Conservation (phyloP, 2,797 vertebrate genomes). For the Sardinella longiceps region DNA sequence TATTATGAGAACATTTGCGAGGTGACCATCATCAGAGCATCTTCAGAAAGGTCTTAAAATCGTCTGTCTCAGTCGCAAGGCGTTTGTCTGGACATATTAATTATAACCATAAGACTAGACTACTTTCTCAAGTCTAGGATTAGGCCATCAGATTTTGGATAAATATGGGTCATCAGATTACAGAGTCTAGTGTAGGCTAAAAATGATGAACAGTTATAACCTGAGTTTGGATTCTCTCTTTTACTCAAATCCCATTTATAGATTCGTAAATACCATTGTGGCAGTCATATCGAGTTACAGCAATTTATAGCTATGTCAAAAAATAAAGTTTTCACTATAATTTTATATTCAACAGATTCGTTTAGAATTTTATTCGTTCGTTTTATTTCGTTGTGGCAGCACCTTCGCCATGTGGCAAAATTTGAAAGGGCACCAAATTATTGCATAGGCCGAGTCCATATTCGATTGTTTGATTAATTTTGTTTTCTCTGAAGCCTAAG, state of each 20-base stretch:
- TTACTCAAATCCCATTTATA: too few species aligned
- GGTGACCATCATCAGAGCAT: background rate
- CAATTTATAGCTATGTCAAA: background rate
- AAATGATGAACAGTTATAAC: background rate
- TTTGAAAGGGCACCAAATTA: background rate
- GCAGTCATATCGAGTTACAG: background rate
- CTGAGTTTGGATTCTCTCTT: background rate
- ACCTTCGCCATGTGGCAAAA: background rate
- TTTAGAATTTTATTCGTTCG: background rate
- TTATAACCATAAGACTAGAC: background rate
- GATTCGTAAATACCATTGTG: background rate
- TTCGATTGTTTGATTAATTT: background rate
- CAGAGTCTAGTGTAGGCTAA: background rate
- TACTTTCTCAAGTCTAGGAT: background rate
- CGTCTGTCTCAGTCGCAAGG: constrained; percentile 64
- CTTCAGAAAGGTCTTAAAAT: constrained; percentile 35
- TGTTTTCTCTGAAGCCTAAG: background rate
- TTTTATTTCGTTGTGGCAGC: background rate
- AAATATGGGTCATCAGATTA: constrained; percentile 20
- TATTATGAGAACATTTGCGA: background rate
- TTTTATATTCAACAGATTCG: background rate
- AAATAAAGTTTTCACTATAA: too few species aligned
- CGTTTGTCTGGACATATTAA: background rate
- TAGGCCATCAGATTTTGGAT: background rate
- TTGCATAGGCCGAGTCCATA: background rate